A percentile compares a stretch with the other conserved stretches of the same genome.
These are phyloP conservation scores for Pedetes capensis DNA, from an alignment of 2,113 vertebrate genomes.

Conservation along the genomic window DNA sequence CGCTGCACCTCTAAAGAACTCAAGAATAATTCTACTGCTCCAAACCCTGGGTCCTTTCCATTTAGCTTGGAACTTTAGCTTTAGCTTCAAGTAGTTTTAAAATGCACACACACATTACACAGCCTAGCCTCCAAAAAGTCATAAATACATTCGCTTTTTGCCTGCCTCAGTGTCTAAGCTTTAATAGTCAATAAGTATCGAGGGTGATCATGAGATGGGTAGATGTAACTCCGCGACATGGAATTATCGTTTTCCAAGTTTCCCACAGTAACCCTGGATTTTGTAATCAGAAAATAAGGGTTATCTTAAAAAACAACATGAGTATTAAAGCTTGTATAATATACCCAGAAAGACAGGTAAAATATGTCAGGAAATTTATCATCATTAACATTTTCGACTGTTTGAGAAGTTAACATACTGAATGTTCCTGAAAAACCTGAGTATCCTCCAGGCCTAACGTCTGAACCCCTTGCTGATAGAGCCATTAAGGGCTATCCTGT, in stretches of 20 bases:
- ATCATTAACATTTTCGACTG: not conserved
- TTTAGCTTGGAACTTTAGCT: not conserved
- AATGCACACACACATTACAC: not conserved
- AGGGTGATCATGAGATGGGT: not conserved
- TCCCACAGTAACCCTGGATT: not conserved
- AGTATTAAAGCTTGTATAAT: not conserved
- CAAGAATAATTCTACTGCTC: not conserved
- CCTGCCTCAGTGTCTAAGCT: not conserved
- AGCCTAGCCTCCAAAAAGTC: not conserved
- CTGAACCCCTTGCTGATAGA: too few species aligned
- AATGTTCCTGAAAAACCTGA: not conserved
- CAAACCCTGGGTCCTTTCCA: not conserved
- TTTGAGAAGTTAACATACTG: not conserved
- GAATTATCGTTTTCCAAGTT: slow-evolving; percentile 4
- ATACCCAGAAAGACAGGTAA: not conserved
- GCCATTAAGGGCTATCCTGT: too few species aligned
- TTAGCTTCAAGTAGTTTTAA: slow-evolving; percentile 16
- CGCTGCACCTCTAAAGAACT: not conserved
- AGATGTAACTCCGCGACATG: not conserved
- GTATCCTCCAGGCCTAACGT: not conserved
- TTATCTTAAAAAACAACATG: not conserved
- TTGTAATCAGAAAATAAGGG: not conserved
- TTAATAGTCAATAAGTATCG: not conserved
- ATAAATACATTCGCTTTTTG: not conserved
- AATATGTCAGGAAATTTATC: not conserved